Evolutionary conservation across 1,140 invertebrate genomes (phyloP).

Genomic region (Tyrophagus putrescentiae): DNA sequence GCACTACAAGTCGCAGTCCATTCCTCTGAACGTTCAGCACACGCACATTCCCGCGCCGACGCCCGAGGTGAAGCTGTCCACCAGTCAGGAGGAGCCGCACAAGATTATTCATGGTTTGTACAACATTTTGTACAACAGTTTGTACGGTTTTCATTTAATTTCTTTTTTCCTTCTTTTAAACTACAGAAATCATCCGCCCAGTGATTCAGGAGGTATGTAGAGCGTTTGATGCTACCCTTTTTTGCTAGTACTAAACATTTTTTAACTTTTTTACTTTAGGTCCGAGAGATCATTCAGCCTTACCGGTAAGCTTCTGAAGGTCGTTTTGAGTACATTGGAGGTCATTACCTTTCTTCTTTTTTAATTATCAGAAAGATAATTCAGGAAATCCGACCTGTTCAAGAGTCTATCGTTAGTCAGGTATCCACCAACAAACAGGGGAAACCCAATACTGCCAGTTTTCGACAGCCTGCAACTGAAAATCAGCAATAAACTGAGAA

Average conservation of each 20-base stretch:
- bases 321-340: too few relatives aligned
- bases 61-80: not conserved
- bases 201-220: conserved; percentile 8
- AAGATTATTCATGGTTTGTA: not conserved
- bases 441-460: not conserved
- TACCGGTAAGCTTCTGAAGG: too few relatives aligned
- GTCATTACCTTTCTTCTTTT: too few relatives aligned
- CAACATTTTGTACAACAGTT: too few relatives aligned
- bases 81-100: conserved; percentile 14
- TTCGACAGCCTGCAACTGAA: not conserved
- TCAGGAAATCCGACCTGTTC: conserved; percentile 6
- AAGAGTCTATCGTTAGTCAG: not conserved
- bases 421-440: not conserved
- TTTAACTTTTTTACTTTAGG: too few relatives aligned
- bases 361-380: too few relatives aligned
- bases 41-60: conserved; percentile 18
- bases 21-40: conserved; percentile 19
- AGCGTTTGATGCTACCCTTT: too few relatives aligned
- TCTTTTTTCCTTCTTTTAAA: too few relatives aligned
- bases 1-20: conserved; percentile 19
- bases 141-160: too few relatives aligned
- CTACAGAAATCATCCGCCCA: conserved; percentile 7
- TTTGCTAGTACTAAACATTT: too few relatives aligned
- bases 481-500: too few relatives aligned
- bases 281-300: conserved; percentile 17